phyloP scores from a whole-genome alignment of 2,888 invertebrate genomes.

The Aporophyla nigra region DNA sequence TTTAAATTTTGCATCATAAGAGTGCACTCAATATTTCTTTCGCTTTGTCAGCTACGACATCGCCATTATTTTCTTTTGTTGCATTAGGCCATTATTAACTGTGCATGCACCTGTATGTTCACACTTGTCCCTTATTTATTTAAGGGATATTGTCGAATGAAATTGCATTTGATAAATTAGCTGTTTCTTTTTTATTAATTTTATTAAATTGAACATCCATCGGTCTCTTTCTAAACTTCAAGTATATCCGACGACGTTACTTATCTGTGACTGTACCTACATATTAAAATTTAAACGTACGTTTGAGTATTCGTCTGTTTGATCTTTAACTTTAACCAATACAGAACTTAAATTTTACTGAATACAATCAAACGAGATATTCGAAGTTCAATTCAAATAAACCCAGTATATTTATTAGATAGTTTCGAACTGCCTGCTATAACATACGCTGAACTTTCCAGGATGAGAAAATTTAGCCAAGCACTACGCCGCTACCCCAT shows the following conservation, averaged over 20 bases:
- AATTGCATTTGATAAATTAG: too few relatives aligned
- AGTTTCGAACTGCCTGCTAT: conserved; percentile 40
- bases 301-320: background rate
- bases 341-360: conserved; percentile 15
- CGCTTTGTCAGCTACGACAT: background rate
- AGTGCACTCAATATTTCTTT: background rate
- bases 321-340: background rate
- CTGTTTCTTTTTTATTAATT: too few relatives aligned
- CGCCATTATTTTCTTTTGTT: conserved; percentile 8
- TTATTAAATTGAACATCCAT: too few relatives aligned
- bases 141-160: too few relatives aligned
- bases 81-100: conserved; percentile 21
- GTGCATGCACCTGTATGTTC: conserved; percentile 14
- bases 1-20: background rate
- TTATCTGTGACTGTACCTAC: background rate
- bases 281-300: conserved; percentile 18
- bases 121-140: background rate
- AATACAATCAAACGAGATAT: conserved; percentile 21
- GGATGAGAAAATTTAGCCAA: conserved; percentile 61
- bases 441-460: conserved; percentile 43
- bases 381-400: conserved; percentile 47
- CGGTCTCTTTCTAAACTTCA: too few relatives aligned
- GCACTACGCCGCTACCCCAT: conserved; percentile 46
- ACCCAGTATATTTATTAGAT: conserved; percentile 49
- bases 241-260: too few relatives aligned